These are phyloP conservation scores for Hymenopus coronatus DNA, from an alignment of 2,888 invertebrate species.

Conservation along the genomic window DNA sequence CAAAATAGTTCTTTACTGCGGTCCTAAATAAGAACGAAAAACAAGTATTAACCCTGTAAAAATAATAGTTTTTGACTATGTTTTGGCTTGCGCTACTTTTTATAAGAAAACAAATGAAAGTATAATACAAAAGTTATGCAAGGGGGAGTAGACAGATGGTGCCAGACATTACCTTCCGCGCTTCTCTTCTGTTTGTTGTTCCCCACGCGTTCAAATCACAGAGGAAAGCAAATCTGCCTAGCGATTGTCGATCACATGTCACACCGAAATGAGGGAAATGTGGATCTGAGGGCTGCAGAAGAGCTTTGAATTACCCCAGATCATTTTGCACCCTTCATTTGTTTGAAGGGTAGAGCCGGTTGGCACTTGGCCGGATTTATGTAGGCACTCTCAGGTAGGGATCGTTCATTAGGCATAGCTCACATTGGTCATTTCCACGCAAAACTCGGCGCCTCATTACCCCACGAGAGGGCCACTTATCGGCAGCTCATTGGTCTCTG, in stretches of 20 bases:
- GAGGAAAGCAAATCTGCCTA: not conserved
- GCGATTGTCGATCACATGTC: not conserved
- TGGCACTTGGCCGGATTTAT: not conserved
- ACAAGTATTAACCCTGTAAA: no score
- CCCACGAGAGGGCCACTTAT: conserved; percentile 1
- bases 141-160: no score
- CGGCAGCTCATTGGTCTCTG: not conserved
- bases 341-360: not conserved
- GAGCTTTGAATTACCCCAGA: not conserved
- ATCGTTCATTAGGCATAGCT: not conserved
- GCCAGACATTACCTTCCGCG: no score
- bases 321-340: not conserved
- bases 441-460: not conserved
- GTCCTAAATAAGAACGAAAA: no score
- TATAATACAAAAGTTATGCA: no score
- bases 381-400: not conserved
- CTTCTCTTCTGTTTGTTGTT: not conserved
- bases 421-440: not conserved
- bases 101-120: no score
- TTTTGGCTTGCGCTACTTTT: no score
- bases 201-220: not conserved
- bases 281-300: not conserved
- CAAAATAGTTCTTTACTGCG: no score
- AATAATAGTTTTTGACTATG: no score
- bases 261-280: not conserved